A percentile compares a stretch with the other conserved stretches of the same genome.
phyloP scores from a whole-genome alignment of 2,113 vertebrate genomes.

The Parus major region DNA sequence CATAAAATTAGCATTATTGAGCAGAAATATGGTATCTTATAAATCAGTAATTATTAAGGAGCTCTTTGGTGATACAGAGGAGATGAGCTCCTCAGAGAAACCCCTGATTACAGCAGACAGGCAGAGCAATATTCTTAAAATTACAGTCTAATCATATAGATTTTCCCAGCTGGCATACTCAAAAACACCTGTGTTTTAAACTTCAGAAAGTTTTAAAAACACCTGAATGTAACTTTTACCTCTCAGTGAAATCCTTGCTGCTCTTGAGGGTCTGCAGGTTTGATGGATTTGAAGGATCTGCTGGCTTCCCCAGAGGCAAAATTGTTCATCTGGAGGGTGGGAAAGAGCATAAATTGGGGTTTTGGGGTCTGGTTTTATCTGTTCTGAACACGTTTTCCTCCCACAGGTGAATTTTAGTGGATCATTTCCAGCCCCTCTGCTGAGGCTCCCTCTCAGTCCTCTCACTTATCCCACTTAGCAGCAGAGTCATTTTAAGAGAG shows the following conservation, averaged over 20 bases:
- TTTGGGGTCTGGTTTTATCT: not conserved
- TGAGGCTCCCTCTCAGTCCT: not conserved
- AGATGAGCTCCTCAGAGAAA: not conserved
- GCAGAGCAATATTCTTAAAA: not conserved
- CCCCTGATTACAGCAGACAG: not conserved
- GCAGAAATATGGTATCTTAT: not conserved
- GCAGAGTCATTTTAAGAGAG: not conserved
- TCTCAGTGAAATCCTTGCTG: not conserved
- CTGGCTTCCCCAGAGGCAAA: not conserved
- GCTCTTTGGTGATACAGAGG: not conserved
- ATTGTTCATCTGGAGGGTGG: not conserved
- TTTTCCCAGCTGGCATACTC: not conserved
- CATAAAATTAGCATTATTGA: conserved; percentile 11
- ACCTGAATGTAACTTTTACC: not conserved
- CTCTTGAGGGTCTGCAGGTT: not conserved
- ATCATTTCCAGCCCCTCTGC: not conserved
- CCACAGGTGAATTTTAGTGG: not conserved
- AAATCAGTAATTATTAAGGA: conserved; percentile 6
- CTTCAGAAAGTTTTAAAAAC: not conserved
- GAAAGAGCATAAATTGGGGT: not conserved
- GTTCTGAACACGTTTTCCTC: not conserved
- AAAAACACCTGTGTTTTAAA: not conserved
- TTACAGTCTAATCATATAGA: not conserved
- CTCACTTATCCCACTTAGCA: not conserved
- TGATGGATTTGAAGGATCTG: not conserved